Percentiles rank a stretch among this genome's conserved stretches.
These are phyloP conservation scores for Molorchus minor DNA, from an alignment of 2,888 invertebrate genomes.

Conservation along the genomic window DNA sequence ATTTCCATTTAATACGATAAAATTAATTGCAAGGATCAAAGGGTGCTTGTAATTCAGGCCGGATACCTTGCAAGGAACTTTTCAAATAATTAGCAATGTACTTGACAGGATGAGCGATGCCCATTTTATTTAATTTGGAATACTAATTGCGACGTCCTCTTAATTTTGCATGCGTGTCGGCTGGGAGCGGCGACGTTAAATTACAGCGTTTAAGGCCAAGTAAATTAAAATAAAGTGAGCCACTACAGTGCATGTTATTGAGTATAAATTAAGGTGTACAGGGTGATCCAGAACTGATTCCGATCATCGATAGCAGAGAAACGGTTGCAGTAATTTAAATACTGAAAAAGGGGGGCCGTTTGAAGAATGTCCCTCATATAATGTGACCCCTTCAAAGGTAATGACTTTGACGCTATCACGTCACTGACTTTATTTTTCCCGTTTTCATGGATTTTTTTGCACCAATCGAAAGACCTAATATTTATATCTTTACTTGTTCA, in stretches of 20 bases:
- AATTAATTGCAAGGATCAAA: slow-evolving; percentile 31
- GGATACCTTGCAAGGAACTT: slow-evolving; percentile 16
- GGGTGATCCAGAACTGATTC: no score
- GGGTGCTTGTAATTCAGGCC: slow-evolving; percentile 27
- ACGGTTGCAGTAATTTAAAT: no score
- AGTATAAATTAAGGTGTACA: no score
- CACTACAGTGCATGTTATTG: no score
- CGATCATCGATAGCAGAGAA: no score
- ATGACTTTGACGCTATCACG: background rate
- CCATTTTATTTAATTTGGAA: slow-evolving; percentile 27
- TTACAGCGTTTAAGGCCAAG: background rate
- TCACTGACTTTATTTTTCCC: no score
- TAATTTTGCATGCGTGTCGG: background rate
- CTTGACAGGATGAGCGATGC: slow-evolving; percentile 31
- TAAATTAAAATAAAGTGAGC: no score
- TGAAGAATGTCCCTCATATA: no score
- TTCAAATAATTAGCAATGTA: slow-evolving; percentile 31
- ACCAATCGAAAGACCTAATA: no score
- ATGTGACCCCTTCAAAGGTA: background rate
- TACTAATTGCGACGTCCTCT: slow-evolving; percentile 19
- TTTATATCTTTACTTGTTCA: background rate
- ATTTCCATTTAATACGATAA: slow-evolving; percentile 1
- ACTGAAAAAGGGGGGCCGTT: no score
- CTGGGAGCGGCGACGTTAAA: background rate
- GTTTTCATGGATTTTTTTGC: no score